Conservation (phyloP, 2,797 vertebrate genomes). For the Cyprinella venusta region DNA sequence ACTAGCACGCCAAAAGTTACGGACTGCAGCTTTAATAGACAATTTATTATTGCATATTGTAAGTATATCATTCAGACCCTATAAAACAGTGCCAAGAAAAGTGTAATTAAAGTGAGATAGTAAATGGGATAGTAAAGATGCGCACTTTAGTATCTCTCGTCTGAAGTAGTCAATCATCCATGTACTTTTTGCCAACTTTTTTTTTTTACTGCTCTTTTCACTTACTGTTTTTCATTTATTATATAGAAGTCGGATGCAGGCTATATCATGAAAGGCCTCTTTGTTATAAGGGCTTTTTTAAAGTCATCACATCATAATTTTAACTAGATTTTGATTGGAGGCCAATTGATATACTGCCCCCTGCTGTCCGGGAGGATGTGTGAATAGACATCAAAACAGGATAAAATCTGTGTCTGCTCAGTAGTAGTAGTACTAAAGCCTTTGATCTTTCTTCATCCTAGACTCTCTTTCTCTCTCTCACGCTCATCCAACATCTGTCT, state of each 20-base stretch:
- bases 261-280: background rate
- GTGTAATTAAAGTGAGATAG: too few species aligned
- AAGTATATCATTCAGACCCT: too few species aligned
- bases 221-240: background rate
- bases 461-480: constrained; percentile 14
- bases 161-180: background rate
- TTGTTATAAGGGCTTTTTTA: background rate
- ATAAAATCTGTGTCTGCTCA: background rate
- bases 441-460: constrained; percentile 5
- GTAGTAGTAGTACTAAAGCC: background rate
- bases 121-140: background rate
- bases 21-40: too few species aligned
- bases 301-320: background rate
- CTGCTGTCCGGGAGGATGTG: constrained; percentile 5
- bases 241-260: background rate
- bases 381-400: background rate
- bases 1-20: too few species aligned
- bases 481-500: constrained; percentile 19
- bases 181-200: background rate
- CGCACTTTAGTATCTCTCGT: background rate
- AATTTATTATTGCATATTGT: too few species aligned
- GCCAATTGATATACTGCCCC: background rate
- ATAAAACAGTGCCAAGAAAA: too few species aligned
- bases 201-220: background rate
- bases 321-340: background rate